Percentiles rank a stretch among this genome's conserved stretches.
These are phyloP conservation scores for Eriocheir sinensis DNA, from an alignment of 1,140 invertebrate genomes.

Conservation along the genomic window DNA sequence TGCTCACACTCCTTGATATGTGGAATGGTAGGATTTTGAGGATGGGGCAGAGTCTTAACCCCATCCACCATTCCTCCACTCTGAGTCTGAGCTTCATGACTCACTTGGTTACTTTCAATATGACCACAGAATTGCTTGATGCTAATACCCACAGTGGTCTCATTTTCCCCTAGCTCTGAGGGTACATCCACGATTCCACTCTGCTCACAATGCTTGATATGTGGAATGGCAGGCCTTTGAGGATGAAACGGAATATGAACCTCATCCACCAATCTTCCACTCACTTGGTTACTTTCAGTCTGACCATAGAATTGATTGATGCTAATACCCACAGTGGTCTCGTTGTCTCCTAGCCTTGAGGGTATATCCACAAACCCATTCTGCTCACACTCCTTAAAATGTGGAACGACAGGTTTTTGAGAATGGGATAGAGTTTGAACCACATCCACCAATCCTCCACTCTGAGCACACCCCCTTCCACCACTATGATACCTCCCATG, in stretches of 20 bases:
- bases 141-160: not conserved
- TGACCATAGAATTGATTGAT: too few species aligned
- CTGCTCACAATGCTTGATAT: not conserved
- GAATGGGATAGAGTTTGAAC: not conserved
- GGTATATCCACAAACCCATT: not conserved
- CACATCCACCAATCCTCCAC: not conserved
- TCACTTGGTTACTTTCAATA: too few species aligned
- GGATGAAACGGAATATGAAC: not conserved
- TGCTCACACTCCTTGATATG: not conserved
- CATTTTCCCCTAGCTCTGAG: not conserved
- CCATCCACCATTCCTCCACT: not conserved
- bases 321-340: not conserved
- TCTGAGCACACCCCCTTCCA: not conserved
- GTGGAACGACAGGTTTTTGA: not conserved
- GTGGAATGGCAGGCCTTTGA: not conserved
- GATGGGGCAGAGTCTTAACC: not conserved
- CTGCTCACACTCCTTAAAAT: not conserved
- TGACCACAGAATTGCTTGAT: too few species aligned
- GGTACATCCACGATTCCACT: not conserved
- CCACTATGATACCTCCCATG: not conserved
- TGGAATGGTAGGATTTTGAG: not conserved
- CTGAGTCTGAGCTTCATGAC: too few species aligned
- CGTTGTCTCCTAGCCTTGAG: not conserved
- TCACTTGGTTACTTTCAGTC: too few species aligned
- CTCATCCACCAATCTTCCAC: not conserved